A percentile compares a stretch with the other conserved stretches of the same genome.
Conservation (phyloP, 2,113 vertebrate species). For the Copsychus sechellarum region DNA sequence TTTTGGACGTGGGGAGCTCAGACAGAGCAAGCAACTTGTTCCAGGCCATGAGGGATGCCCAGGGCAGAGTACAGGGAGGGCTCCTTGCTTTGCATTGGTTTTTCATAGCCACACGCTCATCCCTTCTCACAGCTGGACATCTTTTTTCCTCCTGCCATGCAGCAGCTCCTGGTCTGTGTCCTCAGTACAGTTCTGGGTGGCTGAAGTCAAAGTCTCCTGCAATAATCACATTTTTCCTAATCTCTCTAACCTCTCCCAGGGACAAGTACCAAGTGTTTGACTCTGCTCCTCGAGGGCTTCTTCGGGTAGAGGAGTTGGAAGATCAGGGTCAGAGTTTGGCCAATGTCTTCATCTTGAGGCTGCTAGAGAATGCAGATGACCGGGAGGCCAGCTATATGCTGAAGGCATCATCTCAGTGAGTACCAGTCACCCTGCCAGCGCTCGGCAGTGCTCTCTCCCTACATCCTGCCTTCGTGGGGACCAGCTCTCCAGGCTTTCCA, state of each 20-base stretch:
- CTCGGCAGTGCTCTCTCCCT: background rate
- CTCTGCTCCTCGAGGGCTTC: conserved; percentile 86
- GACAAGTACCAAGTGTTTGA: conserved; percentile 96
- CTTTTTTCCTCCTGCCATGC: background rate
- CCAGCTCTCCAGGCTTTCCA: background rate
- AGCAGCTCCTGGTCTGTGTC: background rate
- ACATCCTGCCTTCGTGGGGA: background rate
- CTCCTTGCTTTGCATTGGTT: background rate
- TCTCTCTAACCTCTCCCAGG: conserved; percentile 48
- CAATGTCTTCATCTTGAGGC: conserved; percentile 87
- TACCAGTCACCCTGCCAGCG: background rate
- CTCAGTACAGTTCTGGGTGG: background rate
- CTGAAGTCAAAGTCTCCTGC: background rate
- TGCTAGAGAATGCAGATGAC: conserved; percentile 93
- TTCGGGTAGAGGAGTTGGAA: conserved; percentile 92
- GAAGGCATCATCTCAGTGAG: conserved; percentile 92
- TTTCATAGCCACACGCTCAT: background rate
- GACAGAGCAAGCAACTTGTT: background rate
- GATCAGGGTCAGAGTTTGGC: conserved; percentile 94
- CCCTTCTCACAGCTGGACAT: background rate
- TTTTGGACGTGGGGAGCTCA: background rate
- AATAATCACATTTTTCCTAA: background rate
- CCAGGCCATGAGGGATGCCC: background rate
- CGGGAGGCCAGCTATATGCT: conserved; percentile 89
- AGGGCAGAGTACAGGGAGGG: background rate